Conservation (phyloP, 1,140 invertebrate genomes). For the Drosophila hydei region DNA sequence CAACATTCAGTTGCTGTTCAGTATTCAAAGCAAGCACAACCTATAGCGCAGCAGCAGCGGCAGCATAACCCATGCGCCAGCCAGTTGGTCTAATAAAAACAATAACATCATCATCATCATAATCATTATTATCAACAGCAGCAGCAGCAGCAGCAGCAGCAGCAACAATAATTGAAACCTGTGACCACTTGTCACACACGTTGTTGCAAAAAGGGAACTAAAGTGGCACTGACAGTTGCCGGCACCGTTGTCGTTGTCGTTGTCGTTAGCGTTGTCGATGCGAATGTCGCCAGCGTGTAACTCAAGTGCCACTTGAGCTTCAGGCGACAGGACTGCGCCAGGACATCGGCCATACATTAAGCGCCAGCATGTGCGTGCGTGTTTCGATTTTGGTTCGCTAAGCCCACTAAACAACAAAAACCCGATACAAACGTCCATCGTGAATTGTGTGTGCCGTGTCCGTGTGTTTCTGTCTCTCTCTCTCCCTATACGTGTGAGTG, state of each 20-base stretch:
- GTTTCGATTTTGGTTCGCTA: constrained; percentile 59
- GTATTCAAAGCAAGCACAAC: constrained; percentile 42
- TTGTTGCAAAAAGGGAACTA: constrained; percentile 31
- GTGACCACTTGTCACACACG: constrained; percentile 71
- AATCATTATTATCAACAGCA: not conserved
- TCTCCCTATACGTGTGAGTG: constrained; percentile 21
- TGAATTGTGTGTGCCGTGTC: constrained; percentile 43
- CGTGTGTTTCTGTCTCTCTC: not conserved
- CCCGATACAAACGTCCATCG: constrained; percentile 63
- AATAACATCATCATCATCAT: constrained; percentile 23
- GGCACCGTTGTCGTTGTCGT: constrained; percentile 17
- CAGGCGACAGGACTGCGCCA: constrained; percentile 32
- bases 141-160: constrained; percentile 43
- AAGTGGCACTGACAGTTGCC: constrained; percentile 72
- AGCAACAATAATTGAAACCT: constrained; percentile 55
- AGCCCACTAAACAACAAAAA: constrained; percentile 39
- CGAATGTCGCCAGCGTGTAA: constrained; percentile 16
- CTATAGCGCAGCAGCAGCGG: constrained; percentile 18
- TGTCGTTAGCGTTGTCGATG: constrained; percentile 16
- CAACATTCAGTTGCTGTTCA: constrained; percentile 66
- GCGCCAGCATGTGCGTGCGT: constrained; percentile 53
- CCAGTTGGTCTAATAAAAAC: constrained; percentile 27
- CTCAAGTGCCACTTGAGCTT: constrained; percentile 46
- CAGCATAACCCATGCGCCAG: constrained; percentile 8
- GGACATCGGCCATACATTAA: constrained; percentile 30